Evolutionary conservation across 2,113 vertebrate species (phyloP), one percentile per base, ranked within the genome.

Genomic region (Hemibates koningsi): DNA sequence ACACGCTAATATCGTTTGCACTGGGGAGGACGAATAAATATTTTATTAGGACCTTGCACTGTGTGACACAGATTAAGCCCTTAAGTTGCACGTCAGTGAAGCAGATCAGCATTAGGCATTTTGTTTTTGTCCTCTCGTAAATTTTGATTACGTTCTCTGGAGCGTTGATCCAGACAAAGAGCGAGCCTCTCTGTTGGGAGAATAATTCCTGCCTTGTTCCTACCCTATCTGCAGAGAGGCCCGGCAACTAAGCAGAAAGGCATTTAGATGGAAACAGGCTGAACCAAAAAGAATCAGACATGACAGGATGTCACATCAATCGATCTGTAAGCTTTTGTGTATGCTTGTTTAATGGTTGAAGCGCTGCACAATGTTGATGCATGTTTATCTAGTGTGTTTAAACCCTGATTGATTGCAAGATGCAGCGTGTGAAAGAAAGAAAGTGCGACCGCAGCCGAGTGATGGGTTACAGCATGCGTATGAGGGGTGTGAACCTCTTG

Each of bases 151-250:
- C 90, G 82, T 93, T 94, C 90, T 92, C 81, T 88, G 63, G 85
- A 86, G 82, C 78, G 12, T 14, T 73, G 91, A 87, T 92, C 92
- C 89, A 94, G 93, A 94, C 91, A 92, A 92, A 91, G 85, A 86
- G 82, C 5, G 66, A 89, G 90, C 61, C 85, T 94, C 89, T 90
- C 73, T 94, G 92, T 91, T 50, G 79, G 89, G 90, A 89, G 88
- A 92, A 94, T 93, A 94, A 93, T 89, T 92, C 92, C 80, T 66
- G 90, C 91, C 91, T 93, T 95, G 92, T 95, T 95, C 88, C 68
- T 83, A 82, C 89, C 86, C 78, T 91, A 84, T 92, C 89, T 88
- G 90, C 86, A 81, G 88, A 79, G 86, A 89, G 87, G 90, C 86
- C 87, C 10, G 7, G 82, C 83, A 66, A 82, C 82, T 68, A 41